Evolutionary conservation across 2,888 invertebrate species (phyloP).

Genomic region (Atrina japonica): DNA sequence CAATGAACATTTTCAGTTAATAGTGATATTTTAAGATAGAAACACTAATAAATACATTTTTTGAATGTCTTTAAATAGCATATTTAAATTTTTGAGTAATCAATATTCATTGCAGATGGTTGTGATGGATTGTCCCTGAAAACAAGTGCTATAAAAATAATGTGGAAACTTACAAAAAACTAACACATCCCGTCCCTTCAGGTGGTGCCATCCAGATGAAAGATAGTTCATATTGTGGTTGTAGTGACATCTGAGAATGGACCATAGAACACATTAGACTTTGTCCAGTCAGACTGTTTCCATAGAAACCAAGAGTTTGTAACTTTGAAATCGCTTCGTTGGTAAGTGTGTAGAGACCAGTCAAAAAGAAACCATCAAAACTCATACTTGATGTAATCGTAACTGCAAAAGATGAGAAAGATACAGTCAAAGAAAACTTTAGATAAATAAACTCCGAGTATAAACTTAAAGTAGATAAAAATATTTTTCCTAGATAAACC

Average conservation of each 20-base stretch:
- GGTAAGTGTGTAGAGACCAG: slow-evolving; percentile 78
- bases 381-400: slow-evolving; percentile 76
- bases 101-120: too few relatives aligned
- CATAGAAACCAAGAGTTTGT: slow-evolving; percentile 45
- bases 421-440: too few relatives aligned
- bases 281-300: slow-evolving; percentile 61
- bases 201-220: slow-evolving; percentile 80
- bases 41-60: too few relatives aligned
- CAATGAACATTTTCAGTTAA: too few relatives aligned
- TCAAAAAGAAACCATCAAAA: slow-evolving; percentile 79
- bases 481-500: too few relatives aligned
- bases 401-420: slow-evolving; percentile 64
- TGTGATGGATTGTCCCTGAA: too few relatives aligned
- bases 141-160: too few relatives aligned
- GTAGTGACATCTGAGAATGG: slow-evolving; percentile 73
- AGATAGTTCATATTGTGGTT: slow-evolving; percentile 71
- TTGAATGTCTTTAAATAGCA: too few relatives aligned
- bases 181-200: slow-evolving; percentile 79
- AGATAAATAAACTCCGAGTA: too few relatives aligned
- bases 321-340: slow-evolving; percentile 49
- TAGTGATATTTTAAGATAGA: too few relatives aligned
- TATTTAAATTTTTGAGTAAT: too few relatives aligned
- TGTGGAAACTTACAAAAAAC: slow-evolving; percentile 80
- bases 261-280: slow-evolving; percentile 79
- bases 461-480: too few relatives aligned